A percentile compares a stretch with the other conserved stretches of the same genome.
These are phyloP conservation scores for Sisor rabdophorus DNA, from an alignment of 2,113 vertebrate genomes.

Conservation along the genomic window DNA sequence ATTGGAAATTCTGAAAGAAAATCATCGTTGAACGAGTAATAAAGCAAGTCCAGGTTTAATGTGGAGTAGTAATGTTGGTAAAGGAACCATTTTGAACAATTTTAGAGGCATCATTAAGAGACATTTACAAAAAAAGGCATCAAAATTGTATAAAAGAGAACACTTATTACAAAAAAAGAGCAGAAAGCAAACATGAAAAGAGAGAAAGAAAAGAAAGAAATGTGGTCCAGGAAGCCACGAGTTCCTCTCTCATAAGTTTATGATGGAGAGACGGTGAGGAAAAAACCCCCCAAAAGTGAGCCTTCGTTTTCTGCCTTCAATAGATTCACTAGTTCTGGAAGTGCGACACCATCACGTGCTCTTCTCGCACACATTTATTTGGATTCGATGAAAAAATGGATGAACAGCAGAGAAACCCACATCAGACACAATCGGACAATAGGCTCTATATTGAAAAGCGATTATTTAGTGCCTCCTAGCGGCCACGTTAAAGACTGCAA, in stretches of 20 bases:
- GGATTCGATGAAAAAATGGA: no score
- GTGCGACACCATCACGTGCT: neutral
- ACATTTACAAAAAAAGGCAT: neutral
- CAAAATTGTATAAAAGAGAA: conserved; percentile 1
- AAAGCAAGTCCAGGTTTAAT: neutral
- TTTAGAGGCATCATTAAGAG: neutral
- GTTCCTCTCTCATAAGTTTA: neutral
- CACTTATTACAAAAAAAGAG: neutral
- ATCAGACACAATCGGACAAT: conserved; percentile 2
- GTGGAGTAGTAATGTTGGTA: neutral
- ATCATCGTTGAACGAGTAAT: neutral
- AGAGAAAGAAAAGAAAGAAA: conserved; percentile 1
- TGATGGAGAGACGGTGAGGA: neutral
- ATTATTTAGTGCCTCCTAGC: conserved; percentile 3
- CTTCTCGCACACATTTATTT: neutral
- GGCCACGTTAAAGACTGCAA: neutral
- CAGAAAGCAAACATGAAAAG: neutral
- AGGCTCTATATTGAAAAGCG: neutral
- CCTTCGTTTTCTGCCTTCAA: neutral
- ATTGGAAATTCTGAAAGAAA: neutral
- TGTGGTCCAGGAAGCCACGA: neutral
- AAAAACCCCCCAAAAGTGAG: neutral
- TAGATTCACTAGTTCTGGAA: neutral
- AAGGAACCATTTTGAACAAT: neutral
- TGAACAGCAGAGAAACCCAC: neutral